A percentile compares a stretch with the other conserved stretches of the same genome.
phyloP scores from a whole-genome alignment of 1,140 invertebrate species.

The Musca domestica region DNA sequence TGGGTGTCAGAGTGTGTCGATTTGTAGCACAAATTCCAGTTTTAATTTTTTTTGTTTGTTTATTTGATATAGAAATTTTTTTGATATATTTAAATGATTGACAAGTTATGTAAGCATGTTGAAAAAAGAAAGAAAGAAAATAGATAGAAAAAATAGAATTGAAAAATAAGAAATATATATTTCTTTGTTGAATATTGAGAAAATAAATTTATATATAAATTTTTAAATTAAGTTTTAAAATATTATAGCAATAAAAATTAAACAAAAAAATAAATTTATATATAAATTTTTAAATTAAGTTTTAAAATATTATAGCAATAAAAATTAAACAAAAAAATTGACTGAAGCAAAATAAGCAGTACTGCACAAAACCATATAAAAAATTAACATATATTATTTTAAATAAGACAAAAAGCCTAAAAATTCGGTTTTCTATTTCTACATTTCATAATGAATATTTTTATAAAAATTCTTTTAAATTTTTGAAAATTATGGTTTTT shows the following conservation, averaged over 20 bases:
- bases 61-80: conserved; percentile 8
- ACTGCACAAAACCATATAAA: too few species aligned
- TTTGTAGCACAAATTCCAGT: background rate
- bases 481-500: too few species aligned
- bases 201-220: conserved; percentile 29
- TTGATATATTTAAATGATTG: conserved; percentile 1
- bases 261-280: background rate
- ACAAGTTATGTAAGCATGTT: conserved; percentile 43
- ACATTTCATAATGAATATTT: too few species aligned
- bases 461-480: too few species aligned
- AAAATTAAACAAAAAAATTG: too few species aligned
- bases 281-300: background rate
- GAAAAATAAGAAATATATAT: background rate
- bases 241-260: conserved; percentile 19
- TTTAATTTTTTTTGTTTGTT: conserved; percentile 7
- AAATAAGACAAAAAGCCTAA: too few species aligned
- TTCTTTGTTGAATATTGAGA: background rate
- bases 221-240: background rate
- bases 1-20: background rate
- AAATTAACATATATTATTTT: too few species aligned
- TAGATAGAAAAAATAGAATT: background rate
- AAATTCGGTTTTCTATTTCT: too few species aligned
- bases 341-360: too few species aligned
- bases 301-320: too few species aligned
- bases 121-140: conserved; percentile 31